Evolutionary conservation across 2,113 vertebrate species (phyloP).

Genomic region (Alethe diademata): DNA sequence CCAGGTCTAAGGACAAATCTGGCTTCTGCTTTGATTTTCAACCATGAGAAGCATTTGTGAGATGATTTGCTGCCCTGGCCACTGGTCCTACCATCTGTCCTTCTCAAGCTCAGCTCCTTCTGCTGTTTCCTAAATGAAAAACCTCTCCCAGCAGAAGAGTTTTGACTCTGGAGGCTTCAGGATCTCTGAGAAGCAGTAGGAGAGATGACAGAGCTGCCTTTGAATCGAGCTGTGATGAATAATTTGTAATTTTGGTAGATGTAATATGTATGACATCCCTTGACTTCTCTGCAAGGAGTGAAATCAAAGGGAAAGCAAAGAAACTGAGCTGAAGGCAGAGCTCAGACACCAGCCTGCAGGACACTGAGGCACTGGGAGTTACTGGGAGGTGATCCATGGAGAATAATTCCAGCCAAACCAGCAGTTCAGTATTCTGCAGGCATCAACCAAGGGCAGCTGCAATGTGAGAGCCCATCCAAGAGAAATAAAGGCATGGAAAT

Average conservation of each 20-base stretch:
- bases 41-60: neutral
- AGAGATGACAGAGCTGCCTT: constrained; percentile 1
- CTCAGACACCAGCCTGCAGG: constrained; percentile 5
- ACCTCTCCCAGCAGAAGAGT: neutral
- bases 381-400: constrained; percentile 35
- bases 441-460: neutral
- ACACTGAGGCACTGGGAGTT: neutral
- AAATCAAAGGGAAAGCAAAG: constrained; percentile 8
- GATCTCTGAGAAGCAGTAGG: neutral
- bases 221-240: constrained; percentile 22
- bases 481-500: constrained; percentile 58
- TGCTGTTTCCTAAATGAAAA: neutral
- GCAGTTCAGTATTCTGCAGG: constrained; percentile 20
- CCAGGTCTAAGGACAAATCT: neutral
- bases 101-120: neutral
- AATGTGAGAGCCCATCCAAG: constrained; percentile 11
- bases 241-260: constrained; percentile 8
- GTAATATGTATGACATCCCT: neutral
- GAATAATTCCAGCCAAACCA: constrained; percentile 21
- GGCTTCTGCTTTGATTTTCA: neutral
- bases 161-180: neutral
- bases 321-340: neutral
- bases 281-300: neutral
- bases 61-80: neutral
- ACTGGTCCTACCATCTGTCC: neutral